phyloP scores from a whole-genome alignment of 2,888 invertebrate genomes.

The Pyrrhosoma nymphula region DNA sequence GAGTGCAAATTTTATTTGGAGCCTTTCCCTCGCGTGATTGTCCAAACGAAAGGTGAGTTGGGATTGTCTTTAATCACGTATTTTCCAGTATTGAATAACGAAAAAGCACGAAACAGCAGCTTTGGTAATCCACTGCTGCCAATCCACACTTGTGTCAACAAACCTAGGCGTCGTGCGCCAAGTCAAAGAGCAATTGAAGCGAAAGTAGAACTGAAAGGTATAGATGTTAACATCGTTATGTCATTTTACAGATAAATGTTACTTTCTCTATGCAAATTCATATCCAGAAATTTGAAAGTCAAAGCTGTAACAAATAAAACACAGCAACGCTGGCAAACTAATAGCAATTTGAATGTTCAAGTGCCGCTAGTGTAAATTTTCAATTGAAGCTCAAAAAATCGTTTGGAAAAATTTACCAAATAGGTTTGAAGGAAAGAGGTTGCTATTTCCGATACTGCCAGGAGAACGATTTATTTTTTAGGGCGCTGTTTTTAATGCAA shows the following conservation, averaged over 20 bases:
- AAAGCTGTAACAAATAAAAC: too few species aligned
- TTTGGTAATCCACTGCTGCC: neutral
- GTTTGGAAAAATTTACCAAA: too few species aligned
- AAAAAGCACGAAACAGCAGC: neutral
- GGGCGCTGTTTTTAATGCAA: too few species aligned
- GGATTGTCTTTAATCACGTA: neutral
- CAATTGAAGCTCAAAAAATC: too few species aligned
- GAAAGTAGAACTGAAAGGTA: neutral
- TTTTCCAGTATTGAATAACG: neutral
- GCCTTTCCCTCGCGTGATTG: neutral
- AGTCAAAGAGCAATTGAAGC: neutral
- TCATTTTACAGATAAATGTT: neutral
- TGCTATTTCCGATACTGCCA: too few species aligned
- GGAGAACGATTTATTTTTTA: too few species aligned
- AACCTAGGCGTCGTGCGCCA: neutral
- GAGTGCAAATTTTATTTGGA: neutral
- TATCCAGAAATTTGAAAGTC: too few species aligned
- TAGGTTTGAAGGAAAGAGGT: too few species aligned
- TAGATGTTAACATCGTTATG: neutral
- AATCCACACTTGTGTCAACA: neutral
- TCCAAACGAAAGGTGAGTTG: neutral
- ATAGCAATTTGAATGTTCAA: too few species aligned
- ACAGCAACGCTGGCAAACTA: too few species aligned
- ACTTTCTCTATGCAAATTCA: neutral
- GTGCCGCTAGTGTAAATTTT: too few species aligned